phyloP scores from a whole-genome alignment of 2,888 invertebrate species.

The Drosophila ustulata region DNA sequence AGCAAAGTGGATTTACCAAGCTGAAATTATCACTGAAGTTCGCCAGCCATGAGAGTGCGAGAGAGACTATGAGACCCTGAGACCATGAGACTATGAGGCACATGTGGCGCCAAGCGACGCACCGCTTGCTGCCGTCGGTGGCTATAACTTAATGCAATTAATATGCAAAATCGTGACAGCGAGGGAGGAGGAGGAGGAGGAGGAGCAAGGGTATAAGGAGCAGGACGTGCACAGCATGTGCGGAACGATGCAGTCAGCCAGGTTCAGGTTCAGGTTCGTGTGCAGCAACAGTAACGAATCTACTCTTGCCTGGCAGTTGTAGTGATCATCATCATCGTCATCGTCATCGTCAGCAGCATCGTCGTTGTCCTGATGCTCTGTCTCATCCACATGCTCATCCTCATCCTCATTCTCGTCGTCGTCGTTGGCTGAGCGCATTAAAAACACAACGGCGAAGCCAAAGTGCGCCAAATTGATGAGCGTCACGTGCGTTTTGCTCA shows the following conservation, averaged over 20 bases:
- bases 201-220: slow-evolving; percentile 1
- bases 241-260: slow-evolving; percentile 72
- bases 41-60: slow-evolving; percentile 28
- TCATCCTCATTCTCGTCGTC: slow-evolving; percentile 1
- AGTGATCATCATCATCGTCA: slow-evolving; percentile 16
- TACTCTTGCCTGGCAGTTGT: slow-evolving; percentile 24
- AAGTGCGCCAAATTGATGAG: slow-evolving; percentile 82
- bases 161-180: slow-evolving; percentile 82
- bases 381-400: slow-evolving; percentile 17
- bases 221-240: slow-evolving; percentile 78
- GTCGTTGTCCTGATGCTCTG: slow-evolving; percentile 12
- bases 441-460: slow-evolving; percentile 71
- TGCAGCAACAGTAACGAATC: slow-evolving; percentile 60
- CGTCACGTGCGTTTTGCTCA: slow-evolving; percentile 82
- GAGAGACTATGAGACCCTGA: not conserved
- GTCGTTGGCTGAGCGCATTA: slow-evolving; percentile 67
- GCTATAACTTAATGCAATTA: slow-evolving; percentile 83
- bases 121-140: slow-evolving; percentile 41
- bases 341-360: slow-evolving; percentile 20
- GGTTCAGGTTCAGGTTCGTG: slow-evolving; percentile 66
- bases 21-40: slow-evolving; percentile 74
- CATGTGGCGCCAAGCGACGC: slow-evolving; percentile 72
- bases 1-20: slow-evolving; percentile 78
- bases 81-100: slow-evolving; percentile 39
- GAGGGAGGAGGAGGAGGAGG: not conserved